Percentiles rank a stretch among this genome's conserved stretches.
These are phyloP conservation scores for Antigone vipio DNA, from an alignment of 2,113 vertebrate species.

Conservation along the genomic window DNA sequence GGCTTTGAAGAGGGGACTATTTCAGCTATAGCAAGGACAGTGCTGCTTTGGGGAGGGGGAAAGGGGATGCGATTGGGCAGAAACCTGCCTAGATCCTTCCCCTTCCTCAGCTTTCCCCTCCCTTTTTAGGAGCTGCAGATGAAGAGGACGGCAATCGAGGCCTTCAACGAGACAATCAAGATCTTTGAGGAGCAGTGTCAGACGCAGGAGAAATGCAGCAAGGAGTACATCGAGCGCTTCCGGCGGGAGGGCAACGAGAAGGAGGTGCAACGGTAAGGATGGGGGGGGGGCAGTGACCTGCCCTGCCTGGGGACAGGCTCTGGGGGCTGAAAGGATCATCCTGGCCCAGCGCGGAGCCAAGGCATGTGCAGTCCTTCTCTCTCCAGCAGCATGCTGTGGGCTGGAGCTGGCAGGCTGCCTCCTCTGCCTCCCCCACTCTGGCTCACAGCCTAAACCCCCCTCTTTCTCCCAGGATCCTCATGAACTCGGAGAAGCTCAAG, in stretches of 20 bases:
- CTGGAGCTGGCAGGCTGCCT: constrained; percentile 14
- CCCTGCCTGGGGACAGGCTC: background rate
- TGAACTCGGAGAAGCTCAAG: constrained; percentile 81
- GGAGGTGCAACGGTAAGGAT: constrained; percentile 79
- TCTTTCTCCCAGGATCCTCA: constrained; percentile 71
- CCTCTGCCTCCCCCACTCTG: background rate
- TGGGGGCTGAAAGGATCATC: background rate
- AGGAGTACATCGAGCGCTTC: constrained; percentile 83
- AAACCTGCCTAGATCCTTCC: background rate
- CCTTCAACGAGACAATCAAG: constrained; percentile 85
- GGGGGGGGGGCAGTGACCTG: background rate
- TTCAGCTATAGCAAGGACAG: background rate
- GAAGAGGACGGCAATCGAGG: constrained; percentile 82
- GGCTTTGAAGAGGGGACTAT: background rate
- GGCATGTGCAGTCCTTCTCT: background rate
- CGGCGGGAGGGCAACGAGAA: constrained; percentile 81
- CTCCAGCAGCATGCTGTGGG: background rate
- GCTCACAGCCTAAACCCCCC: background rate
- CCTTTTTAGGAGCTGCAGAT: constrained; percentile 80
- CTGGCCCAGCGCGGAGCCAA: background rate
- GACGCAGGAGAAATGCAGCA: constrained; percentile 81
- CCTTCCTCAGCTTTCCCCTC: background rate
- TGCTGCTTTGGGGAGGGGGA: background rate
- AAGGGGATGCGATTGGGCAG: background rate
- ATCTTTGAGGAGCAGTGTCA: constrained; percentile 86